phyloP scores from a whole-genome alignment of 2,797 vertebrate species.

The Podarcis lilfordi region DNA sequence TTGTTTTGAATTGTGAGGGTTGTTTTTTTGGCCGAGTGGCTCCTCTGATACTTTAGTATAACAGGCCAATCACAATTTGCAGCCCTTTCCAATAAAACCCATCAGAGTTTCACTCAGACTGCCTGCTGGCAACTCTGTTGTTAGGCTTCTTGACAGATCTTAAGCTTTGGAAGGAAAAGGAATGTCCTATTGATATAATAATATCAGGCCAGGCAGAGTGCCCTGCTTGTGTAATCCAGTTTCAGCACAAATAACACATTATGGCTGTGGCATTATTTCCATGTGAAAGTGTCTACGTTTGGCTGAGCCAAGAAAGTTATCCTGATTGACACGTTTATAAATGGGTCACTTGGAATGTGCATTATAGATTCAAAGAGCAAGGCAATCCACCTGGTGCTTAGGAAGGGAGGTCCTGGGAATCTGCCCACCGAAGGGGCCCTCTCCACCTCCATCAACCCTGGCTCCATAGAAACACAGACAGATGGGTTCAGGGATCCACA shows the following conservation, averaged over 20 bases:
- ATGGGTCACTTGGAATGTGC: slow-evolving; percentile 51
- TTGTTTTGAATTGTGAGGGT: not conserved
- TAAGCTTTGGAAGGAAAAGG: slow-evolving; percentile 63
- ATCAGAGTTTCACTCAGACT: slow-evolving; percentile 59
- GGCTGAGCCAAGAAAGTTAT: slow-evolving; percentile 65
- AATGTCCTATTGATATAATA: slow-evolving; percentile 72
- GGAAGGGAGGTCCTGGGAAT: not conserved
- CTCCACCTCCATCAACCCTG: slow-evolving; percentile 35
- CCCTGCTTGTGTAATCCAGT: slow-evolving; percentile 68
- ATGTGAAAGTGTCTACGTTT: slow-evolving; percentile 68
- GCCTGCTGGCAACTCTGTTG: slow-evolving; percentile 62
- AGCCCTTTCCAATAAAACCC: slow-evolving; percentile 62
- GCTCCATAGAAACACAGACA: slow-evolving; percentile 27
- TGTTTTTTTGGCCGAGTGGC: not conserved
- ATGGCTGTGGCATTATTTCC: slow-evolving; percentile 67
- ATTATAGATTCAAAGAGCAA: slow-evolving; percentile 26
- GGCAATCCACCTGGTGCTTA: slow-evolving; percentile 57
- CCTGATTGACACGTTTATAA: slow-evolving; percentile 71
- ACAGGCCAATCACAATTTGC: slow-evolving; percentile 40
- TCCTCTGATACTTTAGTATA: not conserved
- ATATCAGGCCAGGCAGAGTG: slow-evolving; percentile 74
- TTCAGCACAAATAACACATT: slow-evolving; percentile 67
- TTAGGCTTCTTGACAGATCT: slow-evolving; percentile 69
- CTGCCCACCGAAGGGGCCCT: not conserved
- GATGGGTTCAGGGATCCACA: not conserved